Percentiles rank a stretch among this genome's conserved stretches.
Conservation (phyloP, 2,888 invertebrate species). For the Meiosimyza platycephala region DNA sequence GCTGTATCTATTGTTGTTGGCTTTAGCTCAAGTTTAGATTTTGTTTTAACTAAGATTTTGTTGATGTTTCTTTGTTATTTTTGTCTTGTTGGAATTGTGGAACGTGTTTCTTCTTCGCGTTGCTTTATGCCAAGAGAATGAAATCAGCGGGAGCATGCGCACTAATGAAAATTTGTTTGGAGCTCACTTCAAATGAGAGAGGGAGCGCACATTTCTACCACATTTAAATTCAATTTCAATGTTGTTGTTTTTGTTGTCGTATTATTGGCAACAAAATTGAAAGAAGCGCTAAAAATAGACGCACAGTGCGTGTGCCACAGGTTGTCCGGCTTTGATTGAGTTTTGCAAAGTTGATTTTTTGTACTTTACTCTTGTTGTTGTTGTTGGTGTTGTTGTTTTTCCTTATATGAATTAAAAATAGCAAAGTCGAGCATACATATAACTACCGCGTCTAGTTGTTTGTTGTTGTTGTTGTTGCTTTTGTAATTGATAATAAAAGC, state of each 20-base stretch:
- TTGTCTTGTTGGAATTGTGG: conserved; percentile 7
- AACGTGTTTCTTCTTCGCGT: neutral
- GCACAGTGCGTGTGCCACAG: conserved; percentile 44
- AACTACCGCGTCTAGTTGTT: neutral
- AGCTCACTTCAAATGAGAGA: neutral
- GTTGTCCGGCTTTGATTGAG: conserved; percentile 33
- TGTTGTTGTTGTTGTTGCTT: neutral
- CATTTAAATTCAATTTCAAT: too few relatives aligned
- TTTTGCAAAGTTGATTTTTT: conserved; percentile 9
- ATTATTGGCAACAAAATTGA: conserved; percentile 5
- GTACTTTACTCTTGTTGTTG: neutral
- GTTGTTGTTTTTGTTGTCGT: too few relatives aligned
- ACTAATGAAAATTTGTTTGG: neutral
- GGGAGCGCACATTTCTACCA: too few relatives aligned
- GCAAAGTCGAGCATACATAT: neutral
- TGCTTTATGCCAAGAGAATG: neutral
- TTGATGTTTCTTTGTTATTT: neutral
- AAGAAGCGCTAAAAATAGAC: conserved; percentile 28
- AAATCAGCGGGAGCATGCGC: neutral
- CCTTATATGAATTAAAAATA: neutral
- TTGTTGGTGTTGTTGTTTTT: conserved; percentile 6
- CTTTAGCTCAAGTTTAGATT: too few relatives aligned
- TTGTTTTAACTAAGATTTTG: too few relatives aligned
- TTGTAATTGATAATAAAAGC: conserved; percentile 5
- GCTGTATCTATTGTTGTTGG: too few relatives aligned